phyloP scores from a whole-genome alignment of 2,888 invertebrate genomes.

The Rotaria socialis region DNA sequence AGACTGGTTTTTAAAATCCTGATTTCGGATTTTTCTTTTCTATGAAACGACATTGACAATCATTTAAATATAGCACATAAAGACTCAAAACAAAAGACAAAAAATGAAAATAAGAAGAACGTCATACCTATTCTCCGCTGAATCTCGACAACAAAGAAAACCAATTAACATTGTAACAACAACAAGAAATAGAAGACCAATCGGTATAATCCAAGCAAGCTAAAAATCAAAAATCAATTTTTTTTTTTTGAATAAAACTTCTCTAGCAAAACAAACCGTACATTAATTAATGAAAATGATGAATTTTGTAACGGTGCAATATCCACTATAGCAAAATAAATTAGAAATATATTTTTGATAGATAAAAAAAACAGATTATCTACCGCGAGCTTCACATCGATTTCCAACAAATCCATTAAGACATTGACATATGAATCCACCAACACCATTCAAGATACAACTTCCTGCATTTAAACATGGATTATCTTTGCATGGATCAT shows the following conservation, averaged over 20 bases:
- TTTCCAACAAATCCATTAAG: conserved; percentile 47
- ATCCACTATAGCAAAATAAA: not conserved
- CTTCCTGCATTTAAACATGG: conserved; percentile 48
- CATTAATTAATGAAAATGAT: conserved; percentile 7
- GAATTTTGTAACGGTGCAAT: not conserved
- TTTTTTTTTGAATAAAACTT: no score
- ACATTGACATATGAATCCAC: conserved; percentile 47
- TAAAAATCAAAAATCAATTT: not conserved
- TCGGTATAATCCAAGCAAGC: conserved; percentile 27
- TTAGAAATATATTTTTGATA: not conserved
- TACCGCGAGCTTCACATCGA: conserved; percentile 47
- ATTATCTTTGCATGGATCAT: conserved; percentile 42
- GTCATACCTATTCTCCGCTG: not conserved
- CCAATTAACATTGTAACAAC: conserved; percentile 6
- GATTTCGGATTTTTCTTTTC: conserved; percentile 10
- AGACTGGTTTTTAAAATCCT: conserved; percentile 29
- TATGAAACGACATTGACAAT: not conserved
- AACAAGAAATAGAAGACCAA: conserved; percentile 8
- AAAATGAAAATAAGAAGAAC: not conserved
- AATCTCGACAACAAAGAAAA: conserved; percentile 9
- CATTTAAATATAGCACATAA: not conserved
- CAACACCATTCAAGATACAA: conserved; percentile 47
- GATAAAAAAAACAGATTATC: not conserved
- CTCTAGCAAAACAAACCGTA: not conserved
- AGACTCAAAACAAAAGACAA: not conserved